Evolutionary conservation across 1,140 invertebrate genomes (phyloP), one percentile per base, ranked within the genome.

Genomic region (Gryon sp.): DNA sequence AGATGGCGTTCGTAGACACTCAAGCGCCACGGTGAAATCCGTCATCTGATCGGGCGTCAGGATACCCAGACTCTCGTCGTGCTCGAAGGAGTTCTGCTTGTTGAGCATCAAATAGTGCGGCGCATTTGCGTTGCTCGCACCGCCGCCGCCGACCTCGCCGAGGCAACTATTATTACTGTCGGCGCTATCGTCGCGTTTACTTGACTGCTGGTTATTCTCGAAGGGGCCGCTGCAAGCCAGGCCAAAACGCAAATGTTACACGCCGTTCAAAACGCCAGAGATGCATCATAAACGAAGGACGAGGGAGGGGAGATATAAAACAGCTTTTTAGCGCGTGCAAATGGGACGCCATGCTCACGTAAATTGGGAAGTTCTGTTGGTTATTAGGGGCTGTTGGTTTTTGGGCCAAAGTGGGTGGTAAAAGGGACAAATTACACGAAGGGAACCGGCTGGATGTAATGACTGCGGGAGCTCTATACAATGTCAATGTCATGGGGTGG

Each of bases 41-140:
- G 93, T 91, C 95, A 96, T 96, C 84, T 96, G 95, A 88, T 95
- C 94, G 0, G 94, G 94, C 4, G 95, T 95, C 11, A 96, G 87
- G 72, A 96, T 96, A 5, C 95, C 95, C 60, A 96, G 88, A 79
- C 93, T 94, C 76, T 96, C 95, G 84, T 95, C 93, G 78, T 91
- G 83, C 60, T 93, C 94, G 63, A 94, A 92, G 8, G 93, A 94
- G 80, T 93, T 92, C 79, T 95, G 93, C 81, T 94, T 93, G 81
- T 92, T 93, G 9, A 92, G 86, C 81, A 88, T 85, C 55, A 88
- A 83, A 72, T 83, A 86, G 46, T 85, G 87, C 34, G 86, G 80
- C 3, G 82, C 50, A 32, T 22, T 60, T 36, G 30, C 41, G 22
- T 40, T 60, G 75, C 75, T 90, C 57, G 88, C 87, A 69, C 82